Percentiles rank a stretch among this genome's conserved stretches.
phyloP scores from a whole-genome alignment of 2,888 invertebrate species.

The Dexiosoma caninum region DNA sequence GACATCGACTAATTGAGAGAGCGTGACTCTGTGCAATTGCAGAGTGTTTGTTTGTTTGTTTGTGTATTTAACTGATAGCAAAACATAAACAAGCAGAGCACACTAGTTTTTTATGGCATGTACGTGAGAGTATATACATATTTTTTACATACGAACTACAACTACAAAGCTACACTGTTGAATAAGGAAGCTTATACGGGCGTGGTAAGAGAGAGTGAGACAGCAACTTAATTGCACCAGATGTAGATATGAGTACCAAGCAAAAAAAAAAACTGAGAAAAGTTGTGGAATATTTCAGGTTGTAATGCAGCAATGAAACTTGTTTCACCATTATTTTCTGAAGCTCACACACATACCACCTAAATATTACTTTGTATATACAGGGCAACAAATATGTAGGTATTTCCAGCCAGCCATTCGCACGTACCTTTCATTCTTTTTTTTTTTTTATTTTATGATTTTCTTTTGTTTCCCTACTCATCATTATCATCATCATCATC shows the following conservation, averaged over 20 bases:
- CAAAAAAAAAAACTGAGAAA: no score
- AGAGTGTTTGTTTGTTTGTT: neutral
- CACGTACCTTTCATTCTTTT: conserved; percentile 46
- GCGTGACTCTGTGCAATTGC: conserved; percentile 69
- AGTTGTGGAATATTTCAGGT: neutral
- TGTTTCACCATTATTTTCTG: conserved; percentile 53
- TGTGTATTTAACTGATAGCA: neutral
- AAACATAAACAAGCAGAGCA: conserved; percentile 8
- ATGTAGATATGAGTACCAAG: neutral
- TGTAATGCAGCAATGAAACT: conserved; percentile 37
- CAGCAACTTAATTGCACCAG: neutral
- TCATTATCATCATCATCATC: neutral
- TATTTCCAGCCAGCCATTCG: conserved; percentile 33
- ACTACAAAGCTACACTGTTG: conserved; percentile 68
- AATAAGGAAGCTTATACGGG: conserved; percentile 41
- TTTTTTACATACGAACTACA: conserved; percentile 35
- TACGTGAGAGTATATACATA: conserved; percentile 35
- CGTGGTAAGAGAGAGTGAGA: conserved; percentile 58
- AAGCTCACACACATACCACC: conserved; percentile 54
- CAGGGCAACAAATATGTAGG: conserved; percentile 16
- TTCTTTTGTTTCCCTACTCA: neutral
- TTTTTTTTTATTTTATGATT: conserved; percentile 23
- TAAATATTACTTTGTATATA: conserved; percentile 61
- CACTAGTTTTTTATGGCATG: neutral
- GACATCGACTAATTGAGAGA: conserved; percentile 74